Evolutionary conservation across 2,113 vertebrate species (phyloP).

Genomic region (Rhinoderma darwinii): DNA sequence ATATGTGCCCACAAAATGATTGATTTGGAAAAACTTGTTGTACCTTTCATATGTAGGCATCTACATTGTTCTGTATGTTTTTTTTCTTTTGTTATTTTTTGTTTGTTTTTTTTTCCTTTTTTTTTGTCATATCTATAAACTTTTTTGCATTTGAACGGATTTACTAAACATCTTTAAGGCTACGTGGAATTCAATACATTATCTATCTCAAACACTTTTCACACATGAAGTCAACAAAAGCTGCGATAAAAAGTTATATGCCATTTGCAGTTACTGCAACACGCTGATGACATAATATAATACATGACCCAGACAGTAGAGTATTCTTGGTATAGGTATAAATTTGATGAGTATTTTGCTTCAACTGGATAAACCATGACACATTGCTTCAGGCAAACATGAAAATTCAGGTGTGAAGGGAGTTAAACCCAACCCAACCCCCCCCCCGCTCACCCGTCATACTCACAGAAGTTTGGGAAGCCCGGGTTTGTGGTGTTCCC

Average conservation of each 20-base stretch:
- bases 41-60: neutral
- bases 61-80: neutral
- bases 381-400: neutral
- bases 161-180: conserved; percentile 36
- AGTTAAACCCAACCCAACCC: neutral
- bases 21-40: neutral
- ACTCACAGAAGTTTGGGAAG: neutral
- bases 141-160: conserved; percentile 20
- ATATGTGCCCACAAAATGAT: neutral
- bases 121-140: neutral
- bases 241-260: neutral
- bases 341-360: neutral
- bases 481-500: neutral
- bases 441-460: too few relatives aligned
- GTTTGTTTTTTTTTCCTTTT: neutral
- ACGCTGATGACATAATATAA: neutral
- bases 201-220: neutral
- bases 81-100: neutral
- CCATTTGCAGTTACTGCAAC: neutral
- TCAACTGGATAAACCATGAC: neutral
- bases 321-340: neutral
- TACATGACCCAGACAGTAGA: neutral
- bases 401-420: neutral
- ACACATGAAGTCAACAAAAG: neutral
- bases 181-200: conserved; percentile 11